Evolutionary conservation across 2,113 vertebrate genomes (phyloP), one percentile per base, ranked within the genome.

Genomic region (Poicephalus gulielmi): DNA sequence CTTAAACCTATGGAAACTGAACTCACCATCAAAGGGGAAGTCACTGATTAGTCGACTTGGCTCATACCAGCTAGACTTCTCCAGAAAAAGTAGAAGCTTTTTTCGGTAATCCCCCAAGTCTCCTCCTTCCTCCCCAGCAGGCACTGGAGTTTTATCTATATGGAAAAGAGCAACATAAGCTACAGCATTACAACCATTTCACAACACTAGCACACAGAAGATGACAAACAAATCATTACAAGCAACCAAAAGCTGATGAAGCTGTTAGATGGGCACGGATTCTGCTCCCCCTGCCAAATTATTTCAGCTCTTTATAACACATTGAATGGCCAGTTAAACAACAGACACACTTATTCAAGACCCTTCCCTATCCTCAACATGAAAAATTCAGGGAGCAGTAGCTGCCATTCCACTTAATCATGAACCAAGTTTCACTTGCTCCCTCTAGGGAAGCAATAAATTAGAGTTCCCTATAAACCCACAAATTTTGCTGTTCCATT

Each of bases 11-110:
- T 1, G 12, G 52, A 88, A 93, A 83, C 16, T 53, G 67, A 90
- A 97, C 98, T 98, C 94, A 99, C 99, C 99, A 92, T 99, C 99
- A 93, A 99, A 99, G 71, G 99, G 99, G 71, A 99, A 99, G 97
- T 99, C 98, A 52, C 99, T 99, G 96, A 99, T 99, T 87, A 99
- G 99, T 67, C 97, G 97, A 66, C 98, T 97, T 20, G 99, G 99
- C 70, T 99, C 99, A 39, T 99, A 99, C 95, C 97, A 98, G 94
- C 89, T 97, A 7, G 99, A 99, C 92, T 98, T 98, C 84, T 99
- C 98, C 85, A 99, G 94, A 93, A 99, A 99, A 31, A 95, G 97
- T 6, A 99, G 97, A 60, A 99, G 98, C 76, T 99, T 99, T 74
- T 97, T 98, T 33, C 99, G 97, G 92, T 98, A 99, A 86, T 99